These are phyloP conservation scores for Cryptoleucopteryx plumbea DNA, from an alignment of 2,113 vertebrate genomes.

Conservation along the genomic window DNA sequence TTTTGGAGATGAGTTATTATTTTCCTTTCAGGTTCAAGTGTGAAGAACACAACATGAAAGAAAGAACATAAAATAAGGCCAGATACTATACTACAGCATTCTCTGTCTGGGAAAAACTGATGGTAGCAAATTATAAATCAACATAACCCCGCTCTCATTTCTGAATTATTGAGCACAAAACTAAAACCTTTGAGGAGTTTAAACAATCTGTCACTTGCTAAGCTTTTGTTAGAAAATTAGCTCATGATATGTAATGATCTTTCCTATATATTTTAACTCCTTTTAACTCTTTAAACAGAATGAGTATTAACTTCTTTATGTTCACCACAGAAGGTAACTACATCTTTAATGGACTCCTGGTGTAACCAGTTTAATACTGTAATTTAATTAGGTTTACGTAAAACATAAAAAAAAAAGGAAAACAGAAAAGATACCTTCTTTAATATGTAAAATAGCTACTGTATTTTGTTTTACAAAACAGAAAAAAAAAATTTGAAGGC, in stretches of 20 bases:
- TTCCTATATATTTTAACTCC: slow-evolving; percentile 63
- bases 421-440: neutral
- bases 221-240: slow-evolving; percentile 61
- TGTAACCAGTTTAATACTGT: slow-evolving; percentile 39
- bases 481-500: neutral
- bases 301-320: slow-evolving; percentile 70
- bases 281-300: slow-evolving; percentile 69
- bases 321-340: slow-evolving; percentile 61
- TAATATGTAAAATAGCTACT: neutral
- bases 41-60: neutral
- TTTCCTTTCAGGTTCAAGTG: neutral
- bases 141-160: slow-evolving; percentile 19
- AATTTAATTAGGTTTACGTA: slow-evolving; percentile 44
- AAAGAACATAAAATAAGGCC: neutral
- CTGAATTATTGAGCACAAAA: slow-evolving; percentile 62
- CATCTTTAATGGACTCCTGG: slow-evolving; percentile 69
- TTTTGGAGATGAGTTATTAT: neutral
- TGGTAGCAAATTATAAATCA: slow-evolving; percentile 52
- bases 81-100: neutral
- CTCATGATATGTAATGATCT: slow-evolving; percentile 54
- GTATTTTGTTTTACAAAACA: neutral
- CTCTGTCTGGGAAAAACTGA: neutral
- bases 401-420: neutral
- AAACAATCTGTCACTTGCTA: slow-evolving; percentile 54
- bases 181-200: slow-evolving; percentile 56